Evolutionary conservation across 2,113 vertebrate genomes (phyloP).

Genomic region (Leucoraja erinaceus): DNA sequence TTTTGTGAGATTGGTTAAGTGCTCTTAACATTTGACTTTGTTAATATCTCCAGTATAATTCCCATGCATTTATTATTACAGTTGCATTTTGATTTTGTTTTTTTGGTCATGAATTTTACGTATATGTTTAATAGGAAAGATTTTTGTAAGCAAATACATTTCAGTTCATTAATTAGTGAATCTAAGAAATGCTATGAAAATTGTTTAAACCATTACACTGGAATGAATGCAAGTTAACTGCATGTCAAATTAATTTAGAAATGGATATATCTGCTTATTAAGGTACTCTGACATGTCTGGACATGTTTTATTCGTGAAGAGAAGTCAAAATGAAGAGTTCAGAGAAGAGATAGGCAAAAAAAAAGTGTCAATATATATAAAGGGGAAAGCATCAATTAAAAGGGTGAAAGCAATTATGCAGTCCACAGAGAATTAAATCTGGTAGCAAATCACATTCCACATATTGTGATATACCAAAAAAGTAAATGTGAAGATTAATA

Average conservation of each 20-base stretch:
- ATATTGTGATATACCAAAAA: neutral
- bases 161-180: neutral
- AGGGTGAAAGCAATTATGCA: neutral
- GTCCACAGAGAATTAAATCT: neutral
- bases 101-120: neutral
- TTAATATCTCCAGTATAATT: neutral
- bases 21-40: neutral
- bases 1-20: neutral
- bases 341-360: neutral
- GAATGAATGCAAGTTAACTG: neutral
- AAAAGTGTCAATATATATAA: neutral
- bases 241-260: neutral
- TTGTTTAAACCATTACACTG: neutral
- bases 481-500: neutral
- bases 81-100: neutral
- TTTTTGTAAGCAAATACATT: neutral
- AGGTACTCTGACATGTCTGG: neutral
- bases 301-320: neutral
- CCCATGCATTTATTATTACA: neutral
- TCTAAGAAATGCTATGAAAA: neutral
- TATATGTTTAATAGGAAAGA: neutral
- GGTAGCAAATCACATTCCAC: neutral
- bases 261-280: neutral
- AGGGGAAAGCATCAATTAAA: neutral
- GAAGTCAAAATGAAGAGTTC: neutral